Evolutionary conservation across 2,113 vertebrate genomes (phyloP).

Genomic region (Platysternon megacephalum): DNA sequence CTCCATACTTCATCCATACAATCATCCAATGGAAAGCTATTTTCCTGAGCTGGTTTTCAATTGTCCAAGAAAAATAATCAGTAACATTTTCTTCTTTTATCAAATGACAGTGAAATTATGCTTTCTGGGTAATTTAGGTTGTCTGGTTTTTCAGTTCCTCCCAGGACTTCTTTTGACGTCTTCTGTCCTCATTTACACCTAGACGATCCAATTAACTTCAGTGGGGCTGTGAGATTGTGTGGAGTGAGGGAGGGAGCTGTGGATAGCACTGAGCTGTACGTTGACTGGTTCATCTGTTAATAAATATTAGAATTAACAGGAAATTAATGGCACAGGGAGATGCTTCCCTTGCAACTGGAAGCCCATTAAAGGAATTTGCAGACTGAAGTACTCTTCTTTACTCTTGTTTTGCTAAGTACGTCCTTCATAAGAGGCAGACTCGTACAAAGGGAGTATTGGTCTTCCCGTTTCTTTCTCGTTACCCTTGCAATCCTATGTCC

Average conservation of each 20-base stretch:
- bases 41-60: background rate
- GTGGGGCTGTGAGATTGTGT: background rate
- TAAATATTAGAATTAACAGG: background rate
- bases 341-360: conserved; percentile 18
- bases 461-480: background rate
- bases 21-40: background rate
- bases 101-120: background rate
- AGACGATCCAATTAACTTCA: background rate
- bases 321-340: background rate
- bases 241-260: background rate
- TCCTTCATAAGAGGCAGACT: background rate
- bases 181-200: conserved; percentile 14
- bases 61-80: background rate
- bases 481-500: background rate
- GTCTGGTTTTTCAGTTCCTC: background rate
- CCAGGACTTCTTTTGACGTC: conserved; percentile 14
- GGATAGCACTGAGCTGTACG: background rate
- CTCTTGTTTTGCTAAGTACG: background rate
- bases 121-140: background rate
- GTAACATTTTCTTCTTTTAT: background rate
- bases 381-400: background rate
- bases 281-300: background rate
- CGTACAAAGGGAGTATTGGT: background rate
- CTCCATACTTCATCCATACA: background rate
- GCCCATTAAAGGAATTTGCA: background rate